Evolutionary conservation across 1,140 invertebrate species (phyloP).

Genomic region (Drosophila kohkoa): DNA sequence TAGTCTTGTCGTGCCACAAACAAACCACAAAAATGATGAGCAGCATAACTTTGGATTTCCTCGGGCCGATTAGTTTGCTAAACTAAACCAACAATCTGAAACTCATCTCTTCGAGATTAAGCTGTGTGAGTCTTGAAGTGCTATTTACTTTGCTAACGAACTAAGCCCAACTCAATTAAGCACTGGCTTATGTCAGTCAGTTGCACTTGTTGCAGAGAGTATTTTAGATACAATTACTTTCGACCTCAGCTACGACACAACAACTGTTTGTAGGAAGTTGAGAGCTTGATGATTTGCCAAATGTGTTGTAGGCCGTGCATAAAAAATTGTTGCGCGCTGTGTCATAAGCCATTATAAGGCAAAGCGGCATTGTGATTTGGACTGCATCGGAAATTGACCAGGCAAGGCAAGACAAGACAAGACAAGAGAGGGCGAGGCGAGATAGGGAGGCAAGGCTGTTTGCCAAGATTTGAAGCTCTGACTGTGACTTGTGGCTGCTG

Average conservation of each 20-base stretch:
- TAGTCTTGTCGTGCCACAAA: neutral
- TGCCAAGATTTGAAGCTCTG: conserved; percentile 32
- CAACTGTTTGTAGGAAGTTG: conserved; percentile 4
- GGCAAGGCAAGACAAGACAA: conserved; percentile 24
- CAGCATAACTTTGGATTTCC: neutral
- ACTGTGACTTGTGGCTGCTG: neutral
- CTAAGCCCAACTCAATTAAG: conserved; percentile 57
- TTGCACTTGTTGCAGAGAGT: too few species aligned
- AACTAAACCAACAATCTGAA: neutral
- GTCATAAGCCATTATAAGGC: conserved; percentile 65
- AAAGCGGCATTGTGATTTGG: conserved; percentile 52
- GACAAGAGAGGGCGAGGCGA: too few species aligned
- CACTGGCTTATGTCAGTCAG: neutral
- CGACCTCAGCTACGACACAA: too few species aligned
- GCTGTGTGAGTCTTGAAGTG: neutral
- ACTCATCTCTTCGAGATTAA: conserved; percentile 4
- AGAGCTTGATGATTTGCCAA: conserved; percentile 33
- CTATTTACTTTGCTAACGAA: conserved; percentile 65
- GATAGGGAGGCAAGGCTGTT: conserved; percentile 26
- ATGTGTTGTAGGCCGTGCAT: conserved; percentile 8
- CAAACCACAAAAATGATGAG: neutral
- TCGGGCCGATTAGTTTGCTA: conserved; percentile 1
- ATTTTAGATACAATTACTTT: neutral
- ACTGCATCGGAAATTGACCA: conserved; percentile 54
- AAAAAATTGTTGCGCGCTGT: conserved; percentile 32